phyloP scores from a whole-genome alignment of 1,140 invertebrate genomes.

The Rhopalosiphum padi region DNA sequence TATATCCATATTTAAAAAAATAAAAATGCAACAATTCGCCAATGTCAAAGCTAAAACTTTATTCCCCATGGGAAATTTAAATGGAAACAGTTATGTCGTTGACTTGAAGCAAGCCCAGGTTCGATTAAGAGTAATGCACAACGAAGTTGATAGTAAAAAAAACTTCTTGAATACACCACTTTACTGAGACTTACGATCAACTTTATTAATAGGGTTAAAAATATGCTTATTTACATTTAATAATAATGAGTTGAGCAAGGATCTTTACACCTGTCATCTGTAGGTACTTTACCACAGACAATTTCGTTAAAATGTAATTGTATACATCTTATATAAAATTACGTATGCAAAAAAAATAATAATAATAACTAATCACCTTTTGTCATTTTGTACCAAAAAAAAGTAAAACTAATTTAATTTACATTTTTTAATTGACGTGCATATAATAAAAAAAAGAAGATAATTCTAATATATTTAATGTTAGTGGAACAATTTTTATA shows the following conservation, averaged over 20 bases:
- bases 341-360: neutral
- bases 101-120: neutral
- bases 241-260: neutral
- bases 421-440: neutral
- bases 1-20: neutral
- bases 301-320: neutral
- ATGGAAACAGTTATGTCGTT: conserved; percentile 6
- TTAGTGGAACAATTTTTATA: neutral
- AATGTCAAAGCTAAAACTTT: neutral
- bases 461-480: neutral
- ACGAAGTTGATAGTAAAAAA: neutral
- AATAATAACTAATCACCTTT: neutral
- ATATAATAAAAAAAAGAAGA: neutral
- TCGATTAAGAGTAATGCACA: neutral
- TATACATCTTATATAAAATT: neutral
- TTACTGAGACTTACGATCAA: neutral
- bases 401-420: neutral
- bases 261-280: neutral
- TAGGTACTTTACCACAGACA: neutral
- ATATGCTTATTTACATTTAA: neutral
- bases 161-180: neutral
- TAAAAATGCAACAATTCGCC: neutral
- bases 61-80: neutral
- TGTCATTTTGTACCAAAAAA: neutral
- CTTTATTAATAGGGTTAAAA: neutral